Base-by-base conservation (phyloP, 2,797 vertebrate species). In the Zenarchopterus dispar region DNA sequence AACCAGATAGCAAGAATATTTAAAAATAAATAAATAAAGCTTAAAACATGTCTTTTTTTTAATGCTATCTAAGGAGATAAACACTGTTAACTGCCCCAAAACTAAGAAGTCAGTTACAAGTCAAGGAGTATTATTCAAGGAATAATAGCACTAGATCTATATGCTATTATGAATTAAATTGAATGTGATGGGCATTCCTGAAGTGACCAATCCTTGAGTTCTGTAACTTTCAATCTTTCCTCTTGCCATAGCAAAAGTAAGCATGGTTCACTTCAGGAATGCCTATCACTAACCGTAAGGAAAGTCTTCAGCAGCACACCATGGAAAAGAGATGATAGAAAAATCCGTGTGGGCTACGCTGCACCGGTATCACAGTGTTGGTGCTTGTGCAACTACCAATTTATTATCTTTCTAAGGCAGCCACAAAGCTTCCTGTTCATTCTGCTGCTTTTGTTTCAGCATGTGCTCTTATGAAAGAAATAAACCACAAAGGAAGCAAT, bases 1-100 rank as follows among this genome's bases (percentile, higher is more conserved):
- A 69, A 36, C 56, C 23, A 66, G 21, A 78, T 73, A 72, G 79
- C 71, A 39, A 74, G 51, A 75, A 31, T 2, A 44, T 24, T 24
- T 28, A 28, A 28, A 1, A 3, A 6, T 28, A 13, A 36, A 36
- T 2, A 9, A 36, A 13, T 11, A 4, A 11, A 36, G 1, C 33
- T 36, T 10, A 36, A 36, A 36, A 36, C 33, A 36, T 10, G 13
- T 4, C 9, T 4, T 10, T 4, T 10, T 11, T 36, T 36, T 36
- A 5, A 36, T 11, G 33, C 10, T 5, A 36, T 13, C 9, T 36
- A 10, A 36, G 33, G 33, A 36, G 11, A 36, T 36, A 10, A 36
- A 36, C 33, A 36, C 33, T 33, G 6, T 33, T 10, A 7, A 7
- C 8, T 33, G 31, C 9, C 31, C 33, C 10, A 36, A 10, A 13